Evolutionary conservation across 1,140 invertebrate genomes (phyloP).

Genomic region (Bombyx mandarina): DNA sequence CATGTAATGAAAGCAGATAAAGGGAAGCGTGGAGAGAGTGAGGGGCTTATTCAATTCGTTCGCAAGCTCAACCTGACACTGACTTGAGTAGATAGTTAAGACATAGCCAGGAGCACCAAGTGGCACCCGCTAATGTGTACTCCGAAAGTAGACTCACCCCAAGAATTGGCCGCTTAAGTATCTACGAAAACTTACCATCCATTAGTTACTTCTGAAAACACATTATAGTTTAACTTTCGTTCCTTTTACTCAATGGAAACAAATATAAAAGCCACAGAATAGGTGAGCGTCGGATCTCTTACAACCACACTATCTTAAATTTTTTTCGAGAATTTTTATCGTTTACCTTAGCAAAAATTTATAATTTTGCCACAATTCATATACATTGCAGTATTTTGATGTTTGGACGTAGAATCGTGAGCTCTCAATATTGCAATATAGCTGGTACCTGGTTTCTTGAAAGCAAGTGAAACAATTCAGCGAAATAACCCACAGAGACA

Average conservation of each 20-base stretch:
- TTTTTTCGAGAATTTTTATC: slow-evolving; percentile 6
- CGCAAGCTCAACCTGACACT: slow-evolving; percentile 49
- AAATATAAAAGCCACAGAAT: slow-evolving; percentile 18
- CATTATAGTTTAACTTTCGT: slow-evolving; percentile 63
- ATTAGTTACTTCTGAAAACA: slow-evolving; percentile 60
- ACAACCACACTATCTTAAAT: slow-evolving; percentile 14
- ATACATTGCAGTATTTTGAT: neutral
- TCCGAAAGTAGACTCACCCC: slow-evolving; percentile 57
- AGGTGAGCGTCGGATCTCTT: no score
- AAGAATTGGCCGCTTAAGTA: slow-evolving; percentile 60
- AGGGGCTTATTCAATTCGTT: slow-evolving; percentile 55
- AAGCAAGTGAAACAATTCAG: slow-evolving; percentile 59
- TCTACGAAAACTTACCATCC: slow-evolving; percentile 57
- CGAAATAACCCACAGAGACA: slow-evolving; percentile 45
- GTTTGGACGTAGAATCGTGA: neutral
- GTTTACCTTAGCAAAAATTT: neutral
- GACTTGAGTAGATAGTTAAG: slow-evolving; percentile 66
- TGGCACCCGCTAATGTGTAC: slow-evolving; percentile 57
- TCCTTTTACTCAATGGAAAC: slow-evolving; percentile 38
- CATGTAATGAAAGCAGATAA: slow-evolving; percentile 60
- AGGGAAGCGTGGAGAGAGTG: slow-evolving; percentile 34
- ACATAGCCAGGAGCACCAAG: slow-evolving; percentile 48
- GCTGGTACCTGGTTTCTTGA: slow-evolving; percentile 27
- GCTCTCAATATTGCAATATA: slow-evolving; percentile 20
- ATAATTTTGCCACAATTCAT: neutral